Evolutionary conservation across 2,113 vertebrate genomes (phyloP).

Genomic region (Gymnarchus niloticus): DNA sequence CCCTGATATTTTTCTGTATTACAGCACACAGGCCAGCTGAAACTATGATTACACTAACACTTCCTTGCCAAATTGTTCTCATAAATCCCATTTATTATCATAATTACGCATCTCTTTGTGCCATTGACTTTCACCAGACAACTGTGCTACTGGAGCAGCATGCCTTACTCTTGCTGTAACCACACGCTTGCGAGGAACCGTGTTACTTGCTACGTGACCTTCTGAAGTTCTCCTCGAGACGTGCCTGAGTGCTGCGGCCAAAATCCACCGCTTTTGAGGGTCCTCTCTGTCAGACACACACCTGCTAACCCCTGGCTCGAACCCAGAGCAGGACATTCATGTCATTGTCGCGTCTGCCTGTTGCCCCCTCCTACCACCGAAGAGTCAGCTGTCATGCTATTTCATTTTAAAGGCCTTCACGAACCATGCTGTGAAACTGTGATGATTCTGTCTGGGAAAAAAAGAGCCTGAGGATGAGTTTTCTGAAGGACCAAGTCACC

Average conservation of each 20-base stretch:
- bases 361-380: constrained; percentile 18
- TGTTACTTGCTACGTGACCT: background rate
- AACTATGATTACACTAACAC: background rate
- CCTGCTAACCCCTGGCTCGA: constrained; percentile 31
- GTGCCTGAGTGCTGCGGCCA: background rate
- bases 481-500: background rate
- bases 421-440: constrained; percentile 44
- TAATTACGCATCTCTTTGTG: constrained; percentile 4
- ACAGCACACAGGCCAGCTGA: background rate
- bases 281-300: background rate
- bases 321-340: constrained; percentile 24
- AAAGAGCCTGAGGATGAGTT: background rate
- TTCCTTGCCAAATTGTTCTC: background rate
- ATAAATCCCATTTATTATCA: constrained; percentile 12
- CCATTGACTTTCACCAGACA: background rate
- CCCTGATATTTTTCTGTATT: background rate
- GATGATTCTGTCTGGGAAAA: background rate
- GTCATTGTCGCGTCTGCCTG: constrained; percentile 30
- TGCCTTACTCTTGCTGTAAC: background rate
- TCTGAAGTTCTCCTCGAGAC: background rate
- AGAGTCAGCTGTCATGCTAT: constrained; percentile 44
- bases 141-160: background rate
- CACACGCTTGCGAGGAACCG: background rate
- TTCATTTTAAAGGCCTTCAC: constrained; percentile 26
- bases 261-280: background rate